These are phyloP conservation scores for Diabrotica undecimpunctata DNA, from an alignment of 1,140 invertebrate genomes.

Conservation along the genomic window DNA sequence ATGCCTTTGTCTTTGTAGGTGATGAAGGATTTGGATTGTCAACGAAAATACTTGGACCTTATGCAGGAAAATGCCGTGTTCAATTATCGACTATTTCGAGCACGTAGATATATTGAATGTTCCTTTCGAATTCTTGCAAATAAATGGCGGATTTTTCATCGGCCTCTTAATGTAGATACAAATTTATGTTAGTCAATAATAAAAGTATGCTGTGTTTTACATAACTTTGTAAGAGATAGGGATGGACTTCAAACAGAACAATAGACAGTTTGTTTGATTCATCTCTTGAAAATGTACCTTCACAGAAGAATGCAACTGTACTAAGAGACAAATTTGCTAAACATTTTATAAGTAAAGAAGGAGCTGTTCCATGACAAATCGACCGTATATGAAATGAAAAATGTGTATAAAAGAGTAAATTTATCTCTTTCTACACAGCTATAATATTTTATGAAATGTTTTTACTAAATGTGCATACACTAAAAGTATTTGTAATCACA, in stretches of 20 bases:
- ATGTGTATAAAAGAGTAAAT: too few relatives aligned
- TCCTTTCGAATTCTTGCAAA: slow-evolving; percentile 13
- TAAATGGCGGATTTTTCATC: slow-evolving; percentile 12
- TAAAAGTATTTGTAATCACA: too few relatives aligned
- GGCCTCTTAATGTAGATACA: slow-evolving; percentile 10
- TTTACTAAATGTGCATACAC: too few relatives aligned
- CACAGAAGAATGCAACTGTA: neutral
- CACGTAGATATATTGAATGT: slow-evolving; percentile 7
- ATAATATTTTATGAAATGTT: too few relatives aligned
- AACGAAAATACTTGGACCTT: slow-evolving; percentile 5
- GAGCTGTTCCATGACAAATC: neutral
- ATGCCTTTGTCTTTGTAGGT: slow-evolving; percentile 13
- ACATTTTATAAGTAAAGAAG: neutral
- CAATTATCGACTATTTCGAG: slow-evolving; percentile 5
- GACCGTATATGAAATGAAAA: neutral
- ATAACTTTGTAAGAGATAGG: neutral
- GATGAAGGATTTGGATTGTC: slow-evolving; percentile 12
- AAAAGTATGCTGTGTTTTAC: neutral
- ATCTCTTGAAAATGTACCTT: neutral
- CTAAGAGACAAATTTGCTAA: neutral
- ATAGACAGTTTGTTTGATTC: neutral
- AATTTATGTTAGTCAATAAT: neutral
- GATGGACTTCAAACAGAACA: neutral
- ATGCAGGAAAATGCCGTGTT: slow-evolving; percentile 8
- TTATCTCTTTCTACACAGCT: too few relatives aligned